phyloP scores from a whole-genome alignment of 1,140 invertebrate genomes.

The Mamestra configurata region DNA sequence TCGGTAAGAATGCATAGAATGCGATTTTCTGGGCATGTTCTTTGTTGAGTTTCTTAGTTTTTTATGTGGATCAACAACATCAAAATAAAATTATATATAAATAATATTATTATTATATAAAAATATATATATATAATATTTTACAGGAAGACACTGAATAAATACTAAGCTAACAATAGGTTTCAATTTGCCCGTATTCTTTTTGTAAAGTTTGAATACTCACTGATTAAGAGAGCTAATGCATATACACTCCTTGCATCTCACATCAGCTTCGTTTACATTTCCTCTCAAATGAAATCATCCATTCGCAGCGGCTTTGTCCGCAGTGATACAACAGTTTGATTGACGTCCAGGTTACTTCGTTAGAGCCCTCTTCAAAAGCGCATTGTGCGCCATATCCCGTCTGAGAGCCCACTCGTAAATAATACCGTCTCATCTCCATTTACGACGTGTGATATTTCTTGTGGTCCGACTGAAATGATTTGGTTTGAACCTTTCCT shows the following conservation, averaged over 20 bases:
- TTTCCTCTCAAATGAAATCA: conserved; percentile 34
- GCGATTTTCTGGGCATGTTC: neutral
- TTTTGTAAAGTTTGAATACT: neutral
- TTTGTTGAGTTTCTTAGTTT: too few species aligned
- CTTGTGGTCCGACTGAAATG: conserved; percentile 57
- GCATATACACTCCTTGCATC: neutral
- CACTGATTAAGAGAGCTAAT: neutral
- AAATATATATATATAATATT: too few species aligned
- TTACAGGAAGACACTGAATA: too few species aligned
- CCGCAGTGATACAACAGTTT: conserved; percentile 47
- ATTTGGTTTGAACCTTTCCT: conserved; percentile 50
- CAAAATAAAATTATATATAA: too few species aligned
- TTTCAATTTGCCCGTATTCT: neutral
- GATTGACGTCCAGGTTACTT: conserved; percentile 70
- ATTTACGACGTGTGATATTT: conserved; percentile 74
- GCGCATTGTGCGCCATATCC: conserved; percentile 57
- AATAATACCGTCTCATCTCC: conserved; percentile 60
- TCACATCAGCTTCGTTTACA: neutral
- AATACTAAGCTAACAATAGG: neutral
- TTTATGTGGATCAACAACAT: too few species aligned
- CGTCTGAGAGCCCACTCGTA: conserved; percentile 47
- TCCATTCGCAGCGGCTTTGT: conserved; percentile 33
- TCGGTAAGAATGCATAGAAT: neutral
- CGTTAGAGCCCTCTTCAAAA: conserved; percentile 66
- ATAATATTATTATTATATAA: too few species aligned